These are phyloP conservation scores for Myiothlypis chrysogaster DNA, from an alignment of 2,797 vertebrate genomes.

Conservation along the genomic window DNA sequence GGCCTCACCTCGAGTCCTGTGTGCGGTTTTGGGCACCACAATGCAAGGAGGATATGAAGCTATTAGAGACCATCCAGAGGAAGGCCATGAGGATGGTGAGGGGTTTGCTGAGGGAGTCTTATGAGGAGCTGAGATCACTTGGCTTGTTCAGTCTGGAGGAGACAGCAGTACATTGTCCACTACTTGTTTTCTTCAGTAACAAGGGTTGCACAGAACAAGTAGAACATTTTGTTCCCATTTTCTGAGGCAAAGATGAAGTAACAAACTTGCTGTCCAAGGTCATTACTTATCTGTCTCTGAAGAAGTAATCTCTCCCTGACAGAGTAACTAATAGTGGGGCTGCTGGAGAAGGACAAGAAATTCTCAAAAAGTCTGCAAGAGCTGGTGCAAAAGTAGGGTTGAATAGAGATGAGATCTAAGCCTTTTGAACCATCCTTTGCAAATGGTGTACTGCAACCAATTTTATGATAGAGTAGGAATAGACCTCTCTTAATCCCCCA, in stretches of 20 bases:
- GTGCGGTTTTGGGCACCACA: background rate
- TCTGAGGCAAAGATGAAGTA: background rate
- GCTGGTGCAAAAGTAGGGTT: background rate
- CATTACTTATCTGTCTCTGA: background rate
- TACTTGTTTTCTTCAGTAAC: background rate
- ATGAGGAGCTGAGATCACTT: background rate
- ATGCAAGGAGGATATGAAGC: background rate
- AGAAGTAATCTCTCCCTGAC: background rate
- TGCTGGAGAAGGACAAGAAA: background rate
- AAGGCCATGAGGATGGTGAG: background rate
- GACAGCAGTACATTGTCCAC: background rate
- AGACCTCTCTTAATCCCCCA: background rate
- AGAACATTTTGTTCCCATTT: background rate
- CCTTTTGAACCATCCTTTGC: background rate
- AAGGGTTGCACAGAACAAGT: background rate
- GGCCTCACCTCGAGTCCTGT: accelerated
- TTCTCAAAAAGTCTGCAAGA: background rate
- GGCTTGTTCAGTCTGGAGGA: background rate
- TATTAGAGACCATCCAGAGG: background rate
- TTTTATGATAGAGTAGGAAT: background rate
- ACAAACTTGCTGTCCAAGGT: background rate
- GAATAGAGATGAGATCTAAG: background rate
- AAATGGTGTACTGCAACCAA: background rate
- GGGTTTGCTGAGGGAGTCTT: background rate
- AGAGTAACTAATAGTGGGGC: background rate